Percentiles rank a stretch among this genome's conserved stretches.
These are phyloP conservation scores for Arctopsyche grandis DNA, from an alignment of 1,140 invertebrate genomes.

Conservation along the genomic window DNA sequence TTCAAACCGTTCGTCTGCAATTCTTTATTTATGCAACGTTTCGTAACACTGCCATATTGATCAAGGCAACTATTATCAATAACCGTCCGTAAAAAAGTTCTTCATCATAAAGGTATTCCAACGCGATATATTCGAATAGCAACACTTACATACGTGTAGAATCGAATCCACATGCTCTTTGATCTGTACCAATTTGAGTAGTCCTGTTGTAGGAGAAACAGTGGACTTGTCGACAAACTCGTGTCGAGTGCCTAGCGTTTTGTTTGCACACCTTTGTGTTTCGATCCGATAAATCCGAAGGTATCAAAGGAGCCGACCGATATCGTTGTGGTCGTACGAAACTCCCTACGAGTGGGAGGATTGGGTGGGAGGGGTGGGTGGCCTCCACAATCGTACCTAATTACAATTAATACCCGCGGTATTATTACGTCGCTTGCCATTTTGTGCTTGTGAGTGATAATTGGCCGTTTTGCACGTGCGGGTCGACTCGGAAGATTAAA, in stretches of 20 bases:
- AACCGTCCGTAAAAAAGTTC: too few relatives aligned
- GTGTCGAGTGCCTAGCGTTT: neutral
- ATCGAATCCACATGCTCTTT: too few relatives aligned
- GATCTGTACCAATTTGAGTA: too few relatives aligned
- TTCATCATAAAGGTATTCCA: too few relatives aligned
- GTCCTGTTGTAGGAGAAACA: too few relatives aligned
- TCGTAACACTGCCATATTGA: too few relatives aligned
- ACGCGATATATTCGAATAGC: too few relatives aligned
- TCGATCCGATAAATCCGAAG: slow-evolving; percentile 24
- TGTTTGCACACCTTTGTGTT: slow-evolving; percentile 23
- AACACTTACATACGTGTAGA: too few relatives aligned
- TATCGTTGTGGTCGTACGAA: neutral
- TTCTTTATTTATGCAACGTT: too few relatives aligned
- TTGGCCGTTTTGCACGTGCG: neutral
- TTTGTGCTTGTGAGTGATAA: neutral
- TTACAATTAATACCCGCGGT: slow-evolving; percentile 18
- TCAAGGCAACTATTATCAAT: too few relatives aligned
- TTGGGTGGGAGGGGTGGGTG: neutral
- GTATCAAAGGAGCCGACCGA: slow-evolving; percentile 9
- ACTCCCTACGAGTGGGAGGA: neutral
- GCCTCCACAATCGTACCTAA: slow-evolving; percentile 12
- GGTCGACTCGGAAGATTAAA: neutral
- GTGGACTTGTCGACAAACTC: neutral
- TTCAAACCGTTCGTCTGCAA: too few relatives aligned
- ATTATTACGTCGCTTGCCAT: neutral